Conservation (phyloP, 1,140 invertebrate species). For the Goniozus legneri region DNA sequence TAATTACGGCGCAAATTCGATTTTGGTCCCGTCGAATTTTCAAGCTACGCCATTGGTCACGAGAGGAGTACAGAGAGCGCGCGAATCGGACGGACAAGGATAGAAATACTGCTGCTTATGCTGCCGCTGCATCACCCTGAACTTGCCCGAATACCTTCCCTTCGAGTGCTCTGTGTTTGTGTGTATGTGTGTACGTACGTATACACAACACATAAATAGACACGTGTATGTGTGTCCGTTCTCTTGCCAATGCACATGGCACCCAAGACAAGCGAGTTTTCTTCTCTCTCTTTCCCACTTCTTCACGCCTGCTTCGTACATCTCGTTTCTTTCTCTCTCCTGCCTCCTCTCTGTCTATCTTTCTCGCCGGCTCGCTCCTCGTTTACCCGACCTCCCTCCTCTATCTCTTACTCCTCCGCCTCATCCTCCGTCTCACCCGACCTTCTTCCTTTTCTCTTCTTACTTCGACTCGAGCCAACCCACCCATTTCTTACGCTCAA, state of each 20-base stretch:
- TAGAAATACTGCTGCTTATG: slow-evolving; percentile 8
- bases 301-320: slow-evolving; percentile 7
- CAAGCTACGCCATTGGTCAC: too few species aligned
- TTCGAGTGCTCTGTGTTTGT: slow-evolving; percentile 25
- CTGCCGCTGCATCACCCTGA: slow-evolving; percentile 37
- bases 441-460: slow-evolving; percentile 27
- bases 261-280: slow-evolving; percentile 36
- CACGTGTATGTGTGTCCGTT: too few species aligned
- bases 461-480: slow-evolving; percentile 37
- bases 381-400: slow-evolving; percentile 17
- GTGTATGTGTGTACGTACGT: too few species aligned
- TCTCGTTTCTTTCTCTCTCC: slow-evolving; percentile 7
- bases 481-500: slow-evolving; percentile 45
- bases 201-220: too few species aligned
- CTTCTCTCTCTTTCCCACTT: slow-evolving; percentile 15
- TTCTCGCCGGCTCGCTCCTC: slow-evolving; percentile 6
- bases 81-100: slow-evolving; percentile 11
- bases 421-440: slow-evolving; percentile 24
- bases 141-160: slow-evolving; percentile 42
- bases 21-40: too few species aligned
- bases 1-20: too few species aligned
- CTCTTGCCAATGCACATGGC: slow-evolving; percentile 43
- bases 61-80: not conserved
- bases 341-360: slow-evolving; percentile 3
- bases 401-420: slow-evolving; percentile 23